phyloP scores from a whole-genome alignment of 2,888 invertebrate species.

The Phrixothrix hirtus region DNA sequence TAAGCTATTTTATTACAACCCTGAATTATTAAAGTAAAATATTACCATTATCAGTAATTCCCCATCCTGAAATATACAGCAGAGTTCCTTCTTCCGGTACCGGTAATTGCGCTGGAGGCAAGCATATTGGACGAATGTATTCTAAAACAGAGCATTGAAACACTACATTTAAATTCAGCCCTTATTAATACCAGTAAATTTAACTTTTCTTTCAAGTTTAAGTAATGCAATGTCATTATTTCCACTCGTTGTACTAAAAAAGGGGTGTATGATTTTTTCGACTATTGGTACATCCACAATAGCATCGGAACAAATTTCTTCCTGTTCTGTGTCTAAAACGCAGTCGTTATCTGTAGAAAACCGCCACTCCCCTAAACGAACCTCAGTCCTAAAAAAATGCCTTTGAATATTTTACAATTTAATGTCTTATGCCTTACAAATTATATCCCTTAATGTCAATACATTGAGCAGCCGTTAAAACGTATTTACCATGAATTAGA shows the following conservation, averaged over 20 bases:
- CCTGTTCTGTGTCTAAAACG: slow-evolving; percentile 21
- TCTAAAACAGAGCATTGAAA: slow-evolving; percentile 45
- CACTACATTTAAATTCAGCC: too few relatives aligned
- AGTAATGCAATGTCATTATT: slow-evolving; percentile 55
- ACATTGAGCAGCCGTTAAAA: slow-evolving; percentile 9
- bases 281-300: slow-evolving; percentile 44
- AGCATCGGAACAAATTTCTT: slow-evolving; percentile 40
- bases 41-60: slow-evolving; percentile 17
- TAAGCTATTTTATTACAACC: too few relatives aligned
- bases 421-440: slow-evolving; percentile 2
- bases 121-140: slow-evolving; percentile 61
- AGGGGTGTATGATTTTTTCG: slow-evolving; percentile 38
- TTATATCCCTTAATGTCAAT: slow-evolving; percentile 3
- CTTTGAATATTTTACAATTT: too few relatives aligned
- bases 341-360: slow-evolving; percentile 8
- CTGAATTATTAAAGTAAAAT: too few relatives aligned
- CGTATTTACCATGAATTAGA: background rate
- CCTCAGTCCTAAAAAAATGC: slow-evolving; percentile 2
- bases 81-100: slow-evolving; percentile 3
- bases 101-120: slow-evolving; percentile 51
- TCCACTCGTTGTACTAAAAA: slow-evolving; percentile 35
- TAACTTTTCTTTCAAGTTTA: slow-evolving; percentile 55
- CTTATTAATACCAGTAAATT: slow-evolving; percentile 56
- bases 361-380: slow-evolving; percentile 14
- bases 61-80: slow-evolving; percentile 27